Conservation (phyloP, 2,797 vertebrate genomes). For the Poeciliopsis gracilis region DNA sequence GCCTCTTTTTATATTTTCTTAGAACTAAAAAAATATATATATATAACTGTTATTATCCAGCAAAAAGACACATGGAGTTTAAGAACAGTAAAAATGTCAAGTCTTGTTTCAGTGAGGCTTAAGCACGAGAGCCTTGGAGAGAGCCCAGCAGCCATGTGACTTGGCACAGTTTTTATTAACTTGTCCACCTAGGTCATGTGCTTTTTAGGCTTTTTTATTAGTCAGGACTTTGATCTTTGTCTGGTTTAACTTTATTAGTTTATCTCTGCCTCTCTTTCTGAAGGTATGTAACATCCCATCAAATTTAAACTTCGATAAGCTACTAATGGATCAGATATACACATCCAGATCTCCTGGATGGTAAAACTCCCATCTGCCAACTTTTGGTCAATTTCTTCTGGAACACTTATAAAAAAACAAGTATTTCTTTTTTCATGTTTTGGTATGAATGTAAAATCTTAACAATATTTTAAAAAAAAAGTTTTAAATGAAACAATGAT, state of each 20-base stretch:
- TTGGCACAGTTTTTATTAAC: constrained; percentile 11
- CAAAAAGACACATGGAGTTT: constrained; percentile 16
- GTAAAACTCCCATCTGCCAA: background rate
- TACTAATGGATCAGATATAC: background rate
- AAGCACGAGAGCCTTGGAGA: background rate
- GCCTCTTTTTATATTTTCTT: constrained; percentile 7
- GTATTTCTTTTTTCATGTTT: background rate
- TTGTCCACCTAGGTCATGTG: constrained; percentile 16
- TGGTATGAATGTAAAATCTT: background rate
- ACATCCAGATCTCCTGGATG: background rate
- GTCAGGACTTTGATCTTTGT: background rate
- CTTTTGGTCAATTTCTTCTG: background rate
- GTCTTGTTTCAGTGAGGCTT: constrained; percentile 19
- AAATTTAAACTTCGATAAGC: background rate
- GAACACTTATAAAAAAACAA: background rate
- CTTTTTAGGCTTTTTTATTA: background rate
- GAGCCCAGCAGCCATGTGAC: constrained; percentile 17
- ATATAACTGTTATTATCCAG: background rate
- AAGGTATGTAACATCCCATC: background rate
- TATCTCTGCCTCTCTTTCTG: background rate
- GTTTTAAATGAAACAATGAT: background rate
- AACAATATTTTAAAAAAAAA: background rate
- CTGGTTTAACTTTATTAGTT: background rate
- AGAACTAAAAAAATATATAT: constrained; percentile 21
- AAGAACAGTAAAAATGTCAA: constrained; percentile 10